Percentiles rank a stretch among this genome's conserved stretches.
Conservation (phyloP, 2,113 vertebrate genomes). For the Montifringilla adamsi region DNA sequence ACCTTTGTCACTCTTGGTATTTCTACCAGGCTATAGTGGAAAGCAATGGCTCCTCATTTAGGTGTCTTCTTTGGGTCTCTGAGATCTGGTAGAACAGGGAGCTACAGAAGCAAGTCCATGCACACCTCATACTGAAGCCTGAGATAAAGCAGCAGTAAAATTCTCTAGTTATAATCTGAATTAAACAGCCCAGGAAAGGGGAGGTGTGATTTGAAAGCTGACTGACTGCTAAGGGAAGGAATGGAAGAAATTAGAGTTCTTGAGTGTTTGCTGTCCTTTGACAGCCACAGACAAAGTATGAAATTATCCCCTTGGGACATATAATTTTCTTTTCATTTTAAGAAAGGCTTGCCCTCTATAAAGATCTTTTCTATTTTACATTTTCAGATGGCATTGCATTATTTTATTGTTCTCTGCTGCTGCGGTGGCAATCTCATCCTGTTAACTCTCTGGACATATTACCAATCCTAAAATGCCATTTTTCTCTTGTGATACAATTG, state of each 20-base stretch:
- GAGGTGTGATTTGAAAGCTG: neutral
- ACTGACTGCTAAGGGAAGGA: neutral
- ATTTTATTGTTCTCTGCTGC: constrained; percentile 21
- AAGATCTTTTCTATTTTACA: neutral
- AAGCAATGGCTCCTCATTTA: neutral
- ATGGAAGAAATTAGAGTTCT: neutral
- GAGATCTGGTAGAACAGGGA: neutral
- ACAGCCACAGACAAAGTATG: neutral
- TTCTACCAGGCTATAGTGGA: neutral
- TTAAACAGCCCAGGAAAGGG: neutral
- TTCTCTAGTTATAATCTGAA: neutral
- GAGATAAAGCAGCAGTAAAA: neutral
- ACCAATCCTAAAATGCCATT: neutral
- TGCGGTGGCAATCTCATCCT: neutral
- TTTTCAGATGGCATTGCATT: constrained; percentile 7
- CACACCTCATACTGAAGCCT: neutral
- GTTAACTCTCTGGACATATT: neutral
- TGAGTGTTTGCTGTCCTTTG: neutral
- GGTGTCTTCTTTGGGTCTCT: neutral
- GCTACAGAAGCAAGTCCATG: fast-evolving
- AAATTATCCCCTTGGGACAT: neutral
- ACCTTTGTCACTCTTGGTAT: neutral
- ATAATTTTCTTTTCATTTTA: neutral
- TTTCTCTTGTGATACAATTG: neutral
- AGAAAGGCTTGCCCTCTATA: neutral